Evolutionary conservation across 2,113 vertebrate genomes (phyloP), one percentile per base, ranked within the genome.

Genomic region (Seriola quinqueradiata): DNA sequence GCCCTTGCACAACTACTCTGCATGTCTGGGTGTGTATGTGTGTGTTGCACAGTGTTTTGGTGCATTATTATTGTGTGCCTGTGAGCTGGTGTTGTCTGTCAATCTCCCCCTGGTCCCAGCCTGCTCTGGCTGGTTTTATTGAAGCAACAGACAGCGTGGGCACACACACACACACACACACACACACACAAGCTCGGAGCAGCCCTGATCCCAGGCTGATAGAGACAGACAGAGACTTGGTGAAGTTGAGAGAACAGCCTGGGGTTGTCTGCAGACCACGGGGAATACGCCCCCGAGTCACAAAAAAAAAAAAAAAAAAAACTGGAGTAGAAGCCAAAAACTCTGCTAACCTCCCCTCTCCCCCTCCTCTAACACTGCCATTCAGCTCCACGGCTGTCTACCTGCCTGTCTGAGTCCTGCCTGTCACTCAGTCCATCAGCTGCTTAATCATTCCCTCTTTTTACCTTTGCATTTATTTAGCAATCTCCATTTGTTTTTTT

Each of bases 171-270:
- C 70, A 46, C 46, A 54, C 59, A 73, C 70, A 64, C 73, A 61
- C 70, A 75, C 79, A 61, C 79, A 73, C 90, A 81, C 81, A 50
- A 38, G 84, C 92, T 80, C 4, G 9, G 77, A 90, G 87, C 91
- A 91, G 90, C 70, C 79, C 76, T 87, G 90, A 92, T 92, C 91
- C 90, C 90, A 85, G 85, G 90, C 90, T 92, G 92, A 92, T 93
- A 88, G 84, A 92, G 81, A 91, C 84, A 84, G 84, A 89, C 85
- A 82, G 79, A 92, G 87, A 92, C 85, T 91, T 79, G 89, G 86
- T 89, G 90, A 92, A 93, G 89, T 92, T 93, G 91, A 91, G 90
- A 93, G 91, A 93, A 92, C 82, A 91, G 94, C 94, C 93, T 81
- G 86, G 85, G 93, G 94, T 93, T 90, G 88, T 93, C 85, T 88